Evolutionary conservation across 1,140 invertebrate species (phyloP), one percentile per base, ranked within the genome.

Genomic region (Brachionus manjavacas): DNA sequence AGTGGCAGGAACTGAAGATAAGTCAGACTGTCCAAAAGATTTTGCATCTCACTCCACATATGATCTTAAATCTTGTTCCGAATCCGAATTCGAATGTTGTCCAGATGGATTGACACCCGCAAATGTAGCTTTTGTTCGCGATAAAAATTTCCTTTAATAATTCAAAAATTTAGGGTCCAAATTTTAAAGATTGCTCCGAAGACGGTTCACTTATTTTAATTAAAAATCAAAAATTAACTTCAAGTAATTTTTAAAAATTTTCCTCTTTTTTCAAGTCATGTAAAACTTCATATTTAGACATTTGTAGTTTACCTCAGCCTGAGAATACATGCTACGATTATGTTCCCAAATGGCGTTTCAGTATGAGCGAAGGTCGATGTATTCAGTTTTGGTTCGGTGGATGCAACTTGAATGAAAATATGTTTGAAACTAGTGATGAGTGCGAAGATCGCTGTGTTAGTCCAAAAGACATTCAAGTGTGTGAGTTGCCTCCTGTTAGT

Each of bases 371-470:
- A 80, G 74, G 74, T 28, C 3, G 52, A 88, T 97, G 95, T 88
- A 89, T 93, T 20, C 92, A 93, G 28, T 98, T 97, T 88, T 91
- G 90, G 31, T 98, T 95, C 89, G 94, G 94, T 23, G 95, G 96
- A 55, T 97, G 96, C 87, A 93, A 93, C 46, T 93, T 94, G 64
- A 96, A 95, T 87, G 93, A 94, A 86, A 97, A 97, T 89, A 93
- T 94, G 86, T 97, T 97, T 91, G 92, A 94, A 39, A 94, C 92
- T 46, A 92, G 94, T 85, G 90, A 92, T n/a, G 93, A 94, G 85
- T 97, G 96, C 88, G 93, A 94, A 41, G 6, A 4, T 4, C 55
- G 16, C 20, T 84, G 84, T 70, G 64, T 83, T 35, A 46, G 11
- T 70, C 81, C 81, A 31, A 68, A 68, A 20, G 81, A 66, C 43